Evolutionary conservation across 2,797 vertebrate genomes (phyloP).

Genomic region (Helicolenus hilgendorfi): DNA sequence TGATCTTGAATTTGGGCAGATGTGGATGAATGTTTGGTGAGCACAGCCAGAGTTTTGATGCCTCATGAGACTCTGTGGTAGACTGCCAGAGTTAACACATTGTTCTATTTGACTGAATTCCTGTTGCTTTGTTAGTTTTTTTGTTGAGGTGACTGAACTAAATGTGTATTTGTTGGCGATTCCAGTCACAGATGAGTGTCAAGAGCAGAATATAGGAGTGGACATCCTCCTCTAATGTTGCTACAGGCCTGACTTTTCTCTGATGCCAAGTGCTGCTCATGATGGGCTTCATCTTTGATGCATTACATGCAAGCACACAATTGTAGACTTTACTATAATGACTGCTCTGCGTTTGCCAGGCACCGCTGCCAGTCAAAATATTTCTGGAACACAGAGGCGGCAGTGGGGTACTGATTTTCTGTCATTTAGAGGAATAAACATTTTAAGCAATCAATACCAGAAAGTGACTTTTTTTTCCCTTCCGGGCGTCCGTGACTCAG

Average conservation of each 20-base stretch:
- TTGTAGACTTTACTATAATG: slow-evolving; percentile 50
- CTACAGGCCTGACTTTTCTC: slow-evolving; percentile 48
- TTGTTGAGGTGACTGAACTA: background rate
- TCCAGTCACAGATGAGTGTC: slow-evolving; percentile 11
- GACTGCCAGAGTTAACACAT: background rate
- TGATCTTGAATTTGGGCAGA: slow-evolving; percentile 53
- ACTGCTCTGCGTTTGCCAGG: slow-evolving; percentile 39
- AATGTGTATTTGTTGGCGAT: slow-evolving; percentile 6
- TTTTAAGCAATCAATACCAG: slow-evolving; percentile 65
- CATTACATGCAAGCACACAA: slow-evolving; percentile 57
- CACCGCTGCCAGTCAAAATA: slow-evolving; percentile 60
- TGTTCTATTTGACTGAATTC: slow-evolving; percentile 17
- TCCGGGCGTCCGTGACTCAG: slow-evolving; percentile 30
- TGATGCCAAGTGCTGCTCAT: background rate
- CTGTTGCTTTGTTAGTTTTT: slow-evolving; percentile 14
- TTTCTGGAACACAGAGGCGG: slow-evolving; percentile 43
- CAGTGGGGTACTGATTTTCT: slow-evolving; percentile 44
- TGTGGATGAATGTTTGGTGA: slow-evolving; percentile 67
- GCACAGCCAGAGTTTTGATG: slow-evolving; percentile 10
- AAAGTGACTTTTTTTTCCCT: slow-evolving; percentile 26
- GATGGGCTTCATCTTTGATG: slow-evolving; percentile 17
- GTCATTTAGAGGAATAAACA: slow-evolving; percentile 72
- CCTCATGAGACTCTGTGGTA: background rate
- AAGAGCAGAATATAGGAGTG: background rate
- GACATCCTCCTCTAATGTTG: slow-evolving; percentile 9